Conservation (phyloP, 2,797 vertebrate species). For the Miichthys miiuy region DNA sequence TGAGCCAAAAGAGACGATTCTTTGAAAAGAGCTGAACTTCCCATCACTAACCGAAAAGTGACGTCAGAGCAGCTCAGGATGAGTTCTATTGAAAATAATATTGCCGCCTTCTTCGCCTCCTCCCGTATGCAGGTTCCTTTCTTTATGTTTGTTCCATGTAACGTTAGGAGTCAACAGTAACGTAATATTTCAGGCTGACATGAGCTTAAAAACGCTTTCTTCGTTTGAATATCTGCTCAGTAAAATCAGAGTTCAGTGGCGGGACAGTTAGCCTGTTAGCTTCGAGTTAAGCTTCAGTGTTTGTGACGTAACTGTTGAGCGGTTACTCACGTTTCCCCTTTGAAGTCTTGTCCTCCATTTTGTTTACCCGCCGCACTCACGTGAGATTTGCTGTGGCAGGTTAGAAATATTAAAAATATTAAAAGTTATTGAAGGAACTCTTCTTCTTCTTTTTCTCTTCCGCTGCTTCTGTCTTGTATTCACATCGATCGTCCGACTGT, state of each 20-base stretch:
- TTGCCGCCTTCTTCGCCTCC: no score
- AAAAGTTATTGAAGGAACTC: no score
- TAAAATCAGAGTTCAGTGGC: not conserved
- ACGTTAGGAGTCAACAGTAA: no score
- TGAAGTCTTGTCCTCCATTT: slow-evolving; percentile 17
- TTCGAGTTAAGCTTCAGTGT: not conserved
- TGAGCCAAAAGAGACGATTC: no score
- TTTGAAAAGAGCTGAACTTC: no score
- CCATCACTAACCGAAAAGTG: no score
- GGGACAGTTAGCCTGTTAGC: not conserved
- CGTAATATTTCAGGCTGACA: no score
- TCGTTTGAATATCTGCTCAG: not conserved
- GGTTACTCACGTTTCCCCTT: slow-evolving; percentile 15
- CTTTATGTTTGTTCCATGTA: no score
- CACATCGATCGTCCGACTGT: not conserved
- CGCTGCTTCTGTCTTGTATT: not conserved
- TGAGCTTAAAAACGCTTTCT: not conserved
- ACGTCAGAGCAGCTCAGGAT: no score
- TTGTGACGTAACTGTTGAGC: not conserved
- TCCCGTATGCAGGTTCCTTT: no score
- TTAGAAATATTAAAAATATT: not conserved
- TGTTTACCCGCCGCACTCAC: not conserved
- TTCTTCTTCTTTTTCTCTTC: no score
- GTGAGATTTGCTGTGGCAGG: accelerated
- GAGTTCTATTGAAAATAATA: no score